Evolutionary conservation across 2,888 invertebrate species (phyloP).

Genomic region (Melanostoma mellinum): DNA sequence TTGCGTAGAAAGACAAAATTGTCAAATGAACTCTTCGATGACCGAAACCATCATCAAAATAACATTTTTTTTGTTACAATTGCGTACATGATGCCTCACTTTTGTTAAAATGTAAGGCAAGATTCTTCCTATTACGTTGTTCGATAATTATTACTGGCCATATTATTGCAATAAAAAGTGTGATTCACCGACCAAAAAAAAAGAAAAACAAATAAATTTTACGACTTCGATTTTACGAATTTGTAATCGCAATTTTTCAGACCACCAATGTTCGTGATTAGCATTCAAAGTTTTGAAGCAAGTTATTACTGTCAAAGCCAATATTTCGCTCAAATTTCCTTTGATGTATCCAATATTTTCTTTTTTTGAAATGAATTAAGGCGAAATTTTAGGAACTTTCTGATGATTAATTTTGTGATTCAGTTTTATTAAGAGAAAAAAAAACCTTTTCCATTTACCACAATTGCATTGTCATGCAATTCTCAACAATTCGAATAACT

Average conservation of each 20-base stretch:
- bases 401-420: slow-evolving; percentile 33
- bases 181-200: slow-evolving; percentile 43
- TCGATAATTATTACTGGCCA: neutral
- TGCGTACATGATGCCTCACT: neutral
- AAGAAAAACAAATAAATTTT: slow-evolving; percentile 19
- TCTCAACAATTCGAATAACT: slow-evolving; percentile 55
- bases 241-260: slow-evolving; percentile 39
- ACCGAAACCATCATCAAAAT: too few relatives aligned
- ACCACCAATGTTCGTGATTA: slow-evolving; percentile 53
- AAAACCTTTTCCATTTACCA: slow-evolving; percentile 26
- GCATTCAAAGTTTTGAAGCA: slow-evolving; percentile 18
- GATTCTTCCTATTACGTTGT: neutral
- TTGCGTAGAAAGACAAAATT: too few relatives aligned
- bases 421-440: slow-evolving; percentile 49
- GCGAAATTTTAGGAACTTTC: slow-evolving; percentile 23
- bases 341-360: slow-evolving; percentile 24
- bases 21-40: too few relatives aligned
- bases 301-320: neutral
- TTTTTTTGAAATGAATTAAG: slow-evolving; percentile 19
- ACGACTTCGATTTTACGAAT: slow-evolving; percentile 11
- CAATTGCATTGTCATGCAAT: slow-evolving; percentile 61
- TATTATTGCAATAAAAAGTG: slow-evolving; percentile 27
- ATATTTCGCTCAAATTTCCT: slow-evolving; percentile 17
- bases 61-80: neutral
- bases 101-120: too few relatives aligned